Evolutionary conservation across 2,113 vertebrate species (phyloP).

Genomic region (Cryptomyrus ogoouensis): DNA sequence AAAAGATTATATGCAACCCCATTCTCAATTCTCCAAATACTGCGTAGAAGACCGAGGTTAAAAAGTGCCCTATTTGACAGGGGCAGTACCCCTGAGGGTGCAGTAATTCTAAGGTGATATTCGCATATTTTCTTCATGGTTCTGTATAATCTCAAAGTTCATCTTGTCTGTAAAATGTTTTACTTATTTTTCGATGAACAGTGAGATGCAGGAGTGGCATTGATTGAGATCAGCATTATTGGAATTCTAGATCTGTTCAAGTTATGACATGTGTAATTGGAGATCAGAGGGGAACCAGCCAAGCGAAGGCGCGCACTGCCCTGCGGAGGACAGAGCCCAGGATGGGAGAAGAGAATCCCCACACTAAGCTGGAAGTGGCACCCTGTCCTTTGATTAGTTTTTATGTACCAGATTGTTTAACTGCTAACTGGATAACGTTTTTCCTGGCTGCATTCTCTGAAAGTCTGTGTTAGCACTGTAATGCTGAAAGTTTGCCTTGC

Average conservation of each 20-base stretch:
- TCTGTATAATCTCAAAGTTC: not conserved
- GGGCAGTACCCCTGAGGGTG: not conserved
- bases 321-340: not conserved
- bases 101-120: too few species aligned
- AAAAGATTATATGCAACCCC: not conserved
- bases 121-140: not conserved
- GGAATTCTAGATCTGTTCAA: not conserved
- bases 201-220: not conserved
- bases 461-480: not conserved
- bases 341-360: not conserved
- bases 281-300: not conserved
- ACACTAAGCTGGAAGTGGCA: not conserved
- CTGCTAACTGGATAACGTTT: not conserved
- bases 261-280: not conserved
- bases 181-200: not conserved
- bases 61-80: not conserved
- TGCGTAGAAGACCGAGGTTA: not conserved
- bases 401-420: not conserved
- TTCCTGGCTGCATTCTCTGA: not conserved
- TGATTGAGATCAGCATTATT: constrained; percentile 3
- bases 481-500: not conserved
- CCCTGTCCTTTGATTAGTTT: not conserved
- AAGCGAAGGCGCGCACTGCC: not conserved
- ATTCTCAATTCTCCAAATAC: not conserved
- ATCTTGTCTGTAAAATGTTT: constrained; percentile 11